A percentile compares a stretch with the other conserved stretches of the same genome.
phyloP scores from a whole-genome alignment of 2,888 invertebrate species.

The Prionchulus punctatus region DNA sequence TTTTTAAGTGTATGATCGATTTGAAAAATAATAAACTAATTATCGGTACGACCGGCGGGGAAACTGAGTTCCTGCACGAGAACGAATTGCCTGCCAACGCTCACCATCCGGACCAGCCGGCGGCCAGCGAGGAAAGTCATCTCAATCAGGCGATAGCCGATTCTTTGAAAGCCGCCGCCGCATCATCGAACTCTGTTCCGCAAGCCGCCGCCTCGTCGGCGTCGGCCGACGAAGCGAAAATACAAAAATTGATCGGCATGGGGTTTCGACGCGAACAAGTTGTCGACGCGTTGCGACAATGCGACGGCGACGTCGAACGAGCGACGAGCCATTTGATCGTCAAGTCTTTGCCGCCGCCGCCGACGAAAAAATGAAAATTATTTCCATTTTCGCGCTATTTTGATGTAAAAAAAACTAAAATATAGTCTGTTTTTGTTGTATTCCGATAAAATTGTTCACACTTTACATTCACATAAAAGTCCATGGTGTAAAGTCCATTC shows the following conservation, averaged over 20 bases:
- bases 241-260: constrained; percentile 5
- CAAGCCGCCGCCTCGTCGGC: background rate
- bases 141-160: background rate
- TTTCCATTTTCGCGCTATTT: no score
- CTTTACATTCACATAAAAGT: no score
- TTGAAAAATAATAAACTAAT: constrained; percentile 65
- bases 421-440: no score
- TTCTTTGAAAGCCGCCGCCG: background rate
- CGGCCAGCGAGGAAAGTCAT: background rate
- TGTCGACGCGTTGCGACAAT: background rate
- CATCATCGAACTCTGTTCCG: no score
- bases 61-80: constrained; percentile 71
- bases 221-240: background rate
- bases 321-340: background rate
- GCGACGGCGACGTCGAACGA: constrained; percentile 9
- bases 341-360: background rate
- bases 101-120: background rate
- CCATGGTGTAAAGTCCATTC: no score
- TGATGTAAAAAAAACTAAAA: no score
- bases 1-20: constrained; percentile 67
- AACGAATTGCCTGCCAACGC: constrained; percentile 48
- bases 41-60: constrained; percentile 84
- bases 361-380: background rate
- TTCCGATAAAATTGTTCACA: no score
- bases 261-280: constrained; percentile 5